Conservation (phyloP, 1,140 invertebrate species). For the Thaumatotibia leucotreta region DNA sequence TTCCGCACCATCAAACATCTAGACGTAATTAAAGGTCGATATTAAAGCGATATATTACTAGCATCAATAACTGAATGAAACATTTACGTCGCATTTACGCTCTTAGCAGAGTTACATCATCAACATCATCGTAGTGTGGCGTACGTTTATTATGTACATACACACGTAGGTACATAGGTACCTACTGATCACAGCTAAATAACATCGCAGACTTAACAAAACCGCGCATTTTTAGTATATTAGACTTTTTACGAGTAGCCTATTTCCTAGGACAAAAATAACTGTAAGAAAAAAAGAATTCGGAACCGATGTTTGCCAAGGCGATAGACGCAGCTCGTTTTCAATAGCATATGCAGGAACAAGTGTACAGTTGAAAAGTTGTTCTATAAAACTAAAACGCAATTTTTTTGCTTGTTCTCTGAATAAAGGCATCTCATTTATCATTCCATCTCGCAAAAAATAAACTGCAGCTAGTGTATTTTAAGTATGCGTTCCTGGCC, state of each 20-base stretch:
- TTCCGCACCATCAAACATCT: not conserved
- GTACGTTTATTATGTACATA: not conserved
- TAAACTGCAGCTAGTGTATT: conserved; percentile 21
- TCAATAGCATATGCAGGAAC: not conserved
- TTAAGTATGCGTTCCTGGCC: conserved; percentile 29
- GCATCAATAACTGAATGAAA: not conserved
- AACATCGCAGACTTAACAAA: not conserved
- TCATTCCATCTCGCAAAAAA: not conserved
- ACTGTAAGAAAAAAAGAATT: not conserved
- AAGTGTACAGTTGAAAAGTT: not conserved
- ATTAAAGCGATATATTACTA: not conserved
- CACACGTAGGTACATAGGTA: not conserved
- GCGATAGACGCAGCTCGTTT: not conserved
- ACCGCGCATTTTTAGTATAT: not conserved
- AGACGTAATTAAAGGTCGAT: not conserved
- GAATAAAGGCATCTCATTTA: not conserved
- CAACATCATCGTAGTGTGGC: not conserved
- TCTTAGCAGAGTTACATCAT: conserved; percentile 1
- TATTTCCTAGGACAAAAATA: not conserved
- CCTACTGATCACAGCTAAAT: not conserved
- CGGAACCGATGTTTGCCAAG: not conserved
- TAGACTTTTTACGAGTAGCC: not conserved
- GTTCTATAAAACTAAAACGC: not conserved
- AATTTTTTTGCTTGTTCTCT: not conserved
- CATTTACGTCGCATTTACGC: conserved; percentile 1